A percentile compares a stretch with the other conserved stretches of the same genome.
phyloP scores from a whole-genome alignment of 1,140 invertebrate genomes.

The Drosophila kohkoa region DNA sequence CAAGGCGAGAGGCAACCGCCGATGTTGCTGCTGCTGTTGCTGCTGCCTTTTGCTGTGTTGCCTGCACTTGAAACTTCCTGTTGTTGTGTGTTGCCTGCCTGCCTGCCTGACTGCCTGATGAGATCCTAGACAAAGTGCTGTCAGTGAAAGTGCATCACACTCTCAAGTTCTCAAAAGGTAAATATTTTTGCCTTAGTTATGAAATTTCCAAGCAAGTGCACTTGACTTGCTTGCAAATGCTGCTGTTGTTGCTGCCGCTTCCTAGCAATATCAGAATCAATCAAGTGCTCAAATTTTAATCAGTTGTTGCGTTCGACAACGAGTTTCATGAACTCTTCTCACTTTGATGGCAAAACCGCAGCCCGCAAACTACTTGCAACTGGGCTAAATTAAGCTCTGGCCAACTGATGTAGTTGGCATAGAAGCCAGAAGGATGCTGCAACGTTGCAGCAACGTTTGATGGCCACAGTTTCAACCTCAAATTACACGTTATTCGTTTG shows the following conservation, averaged over 20 bases:
- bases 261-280: constrained; percentile 68
- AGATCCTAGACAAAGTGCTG: constrained; percentile 16
- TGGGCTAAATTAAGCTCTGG: constrained; percentile 15
- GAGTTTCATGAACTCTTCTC: constrained; percentile 60
- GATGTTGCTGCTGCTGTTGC: background rate
- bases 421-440: no score
- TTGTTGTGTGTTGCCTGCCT: constrained; percentile 6
- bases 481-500: constrained; percentile 59
- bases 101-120: constrained; percentile 16
- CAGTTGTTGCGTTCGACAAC: constrained; percentile 65
- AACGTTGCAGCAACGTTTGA: background rate
- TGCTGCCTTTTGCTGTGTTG: background rate
- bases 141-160: constrained; percentile 51
- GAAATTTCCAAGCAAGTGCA: constrained; percentile 65
- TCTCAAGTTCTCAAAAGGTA: constrained; percentile 74
- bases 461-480: constrained; percentile 57
- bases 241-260: constrained; percentile 7
- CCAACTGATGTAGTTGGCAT: background rate
- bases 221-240: constrained; percentile 22
- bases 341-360: constrained; percentile 60
- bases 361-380: constrained; percentile 14
- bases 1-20: constrained; percentile 1
- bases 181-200: constrained; percentile 79
- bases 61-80: constrained; percentile 42
- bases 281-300: constrained; percentile 79